phyloP scores from a whole-genome alignment of 2,888 invertebrate species.

The Cinara cedri region DNA sequence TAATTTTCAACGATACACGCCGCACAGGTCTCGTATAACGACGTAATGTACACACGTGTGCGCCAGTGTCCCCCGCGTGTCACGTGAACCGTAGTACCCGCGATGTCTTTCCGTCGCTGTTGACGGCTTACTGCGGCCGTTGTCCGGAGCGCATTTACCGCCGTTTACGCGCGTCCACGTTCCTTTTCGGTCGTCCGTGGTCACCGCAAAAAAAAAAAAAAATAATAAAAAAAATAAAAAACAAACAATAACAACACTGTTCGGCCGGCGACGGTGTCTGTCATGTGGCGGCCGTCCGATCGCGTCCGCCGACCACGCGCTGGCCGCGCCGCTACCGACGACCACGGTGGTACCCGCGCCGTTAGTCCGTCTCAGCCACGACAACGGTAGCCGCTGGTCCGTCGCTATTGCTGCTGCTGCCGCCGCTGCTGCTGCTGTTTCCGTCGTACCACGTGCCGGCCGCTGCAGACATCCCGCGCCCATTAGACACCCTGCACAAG shows the following conservation, averaged over 20 bases:
- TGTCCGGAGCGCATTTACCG: not conserved
- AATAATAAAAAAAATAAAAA: too few species aligned
- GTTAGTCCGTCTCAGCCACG: not conserved
- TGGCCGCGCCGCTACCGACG: not conserved
- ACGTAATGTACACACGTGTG: too few species aligned
- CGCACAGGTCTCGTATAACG: too few species aligned
- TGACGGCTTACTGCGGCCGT: too few species aligned
- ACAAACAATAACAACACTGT: too few species aligned
- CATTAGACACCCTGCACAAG: conserved; percentile 8
- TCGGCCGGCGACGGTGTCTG: not conserved
- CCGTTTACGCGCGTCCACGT: too few species aligned
- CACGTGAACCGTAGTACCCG: too few species aligned
- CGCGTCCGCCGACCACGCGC: conserved; percentile 4
- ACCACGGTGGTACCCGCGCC: not conserved
- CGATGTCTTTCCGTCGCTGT: too few species aligned
- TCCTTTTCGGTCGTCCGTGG: too few species aligned
- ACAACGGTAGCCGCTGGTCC: conserved; percentile 14
- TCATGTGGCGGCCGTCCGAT: conserved; percentile 29
- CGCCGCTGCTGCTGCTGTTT: not conserved
- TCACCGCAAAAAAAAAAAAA: not conserved
- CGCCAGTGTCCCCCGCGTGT: too few species aligned
- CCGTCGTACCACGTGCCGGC: not conserved
- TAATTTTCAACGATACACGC: too few species aligned
- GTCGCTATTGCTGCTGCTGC: not conserved
- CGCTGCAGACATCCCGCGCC: not conserved